Conservation (phyloP, 2,797 vertebrate genomes). For the Manis pentadactyla region DNA sequence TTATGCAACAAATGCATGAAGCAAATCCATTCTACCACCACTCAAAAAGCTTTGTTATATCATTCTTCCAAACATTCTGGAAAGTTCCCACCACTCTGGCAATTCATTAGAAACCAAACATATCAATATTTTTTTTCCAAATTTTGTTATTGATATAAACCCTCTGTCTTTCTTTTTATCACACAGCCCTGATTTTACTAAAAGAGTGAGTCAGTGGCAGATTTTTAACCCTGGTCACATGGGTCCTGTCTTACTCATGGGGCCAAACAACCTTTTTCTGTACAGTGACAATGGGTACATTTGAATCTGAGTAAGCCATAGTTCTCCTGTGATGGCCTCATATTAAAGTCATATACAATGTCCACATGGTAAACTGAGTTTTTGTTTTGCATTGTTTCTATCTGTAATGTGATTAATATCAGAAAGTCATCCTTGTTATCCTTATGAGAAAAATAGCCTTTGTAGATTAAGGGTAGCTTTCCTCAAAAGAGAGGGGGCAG, state of each 20-base stretch:
- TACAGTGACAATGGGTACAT: not conserved
- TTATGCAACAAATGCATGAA: not conserved
- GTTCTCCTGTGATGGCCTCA: not conserved
- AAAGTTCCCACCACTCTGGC: not conserved
- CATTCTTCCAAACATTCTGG: not conserved
- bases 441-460: not conserved
- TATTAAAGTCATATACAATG: not conserved
- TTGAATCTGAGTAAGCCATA: not conserved
- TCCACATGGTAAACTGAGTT: not conserved
- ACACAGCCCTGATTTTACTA: not conserved
- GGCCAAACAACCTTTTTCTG: not conserved
- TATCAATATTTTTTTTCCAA: not conserved
- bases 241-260: not conserved
- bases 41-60: not conserved
- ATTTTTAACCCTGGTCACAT: not conserved
- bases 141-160: not conserved
- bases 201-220: not conserved
- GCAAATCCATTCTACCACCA: not conserved
- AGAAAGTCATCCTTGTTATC: not conserved
- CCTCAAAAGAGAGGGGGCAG: not conserved
- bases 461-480: not conserved
- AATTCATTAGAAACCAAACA: not conserved
- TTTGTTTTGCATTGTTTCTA: not conserved
- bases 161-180: not conserved
- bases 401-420: not conserved